These are phyloP conservation scores for Pecten maximus DNA, from an alignment of 2,888 invertebrate species.

Conservation along the genomic window DNA sequence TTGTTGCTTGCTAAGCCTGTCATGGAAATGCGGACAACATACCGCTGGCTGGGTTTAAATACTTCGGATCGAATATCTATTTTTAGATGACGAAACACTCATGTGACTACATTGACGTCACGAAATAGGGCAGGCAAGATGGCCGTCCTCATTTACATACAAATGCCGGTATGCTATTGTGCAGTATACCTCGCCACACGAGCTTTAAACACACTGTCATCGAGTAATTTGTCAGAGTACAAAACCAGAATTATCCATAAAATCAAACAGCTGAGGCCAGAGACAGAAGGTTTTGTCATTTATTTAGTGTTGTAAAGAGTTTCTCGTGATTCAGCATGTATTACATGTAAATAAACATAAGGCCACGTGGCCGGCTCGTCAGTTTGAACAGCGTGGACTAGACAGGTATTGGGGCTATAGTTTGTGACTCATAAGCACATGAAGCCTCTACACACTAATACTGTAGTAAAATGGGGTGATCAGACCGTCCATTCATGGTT, in stretches of 20 bases:
- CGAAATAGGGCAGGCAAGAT: conserved; percentile 1
- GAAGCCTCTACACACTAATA: neutral
- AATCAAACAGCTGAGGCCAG: neutral
- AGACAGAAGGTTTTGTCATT: neutral
- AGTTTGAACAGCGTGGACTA: neutral
- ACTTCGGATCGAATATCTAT: neutral
- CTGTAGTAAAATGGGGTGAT: conserved; percentile 25
- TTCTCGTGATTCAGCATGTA: neutral
- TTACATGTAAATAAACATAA: neutral
- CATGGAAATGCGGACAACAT: conserved; percentile 25
- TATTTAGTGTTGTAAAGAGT: neutral
- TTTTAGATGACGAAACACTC: conserved; percentile 32
- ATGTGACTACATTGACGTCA: conserved; percentile 5
- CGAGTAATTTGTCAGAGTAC: neutral
- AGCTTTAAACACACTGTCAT: neutral
- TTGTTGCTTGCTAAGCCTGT: neutral
- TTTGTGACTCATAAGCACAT: neutral
- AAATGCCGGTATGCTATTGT: neutral
- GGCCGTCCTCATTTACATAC: conserved; percentile 20
- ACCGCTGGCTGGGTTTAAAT: neutral
- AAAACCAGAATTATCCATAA: neutral
- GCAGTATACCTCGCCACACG: neutral
- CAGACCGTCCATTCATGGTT: neutral
- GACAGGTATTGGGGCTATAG: neutral
- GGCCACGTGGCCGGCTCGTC: conserved; percentile 22